Conservation (phyloP, 2,888 invertebrate genomes). For the Lithophane ornitopus region DNA sequence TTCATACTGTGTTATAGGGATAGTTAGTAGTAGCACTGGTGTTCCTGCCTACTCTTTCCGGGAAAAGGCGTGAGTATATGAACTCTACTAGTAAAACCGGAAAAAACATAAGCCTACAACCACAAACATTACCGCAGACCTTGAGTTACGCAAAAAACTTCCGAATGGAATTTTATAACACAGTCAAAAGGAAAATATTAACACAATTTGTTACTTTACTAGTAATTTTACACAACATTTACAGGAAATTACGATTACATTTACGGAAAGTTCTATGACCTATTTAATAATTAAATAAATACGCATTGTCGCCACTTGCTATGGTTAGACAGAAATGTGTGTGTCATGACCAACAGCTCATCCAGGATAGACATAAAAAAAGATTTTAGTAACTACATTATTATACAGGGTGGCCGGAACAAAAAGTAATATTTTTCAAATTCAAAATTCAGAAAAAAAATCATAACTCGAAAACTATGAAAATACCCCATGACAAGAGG, state of each 20-base stretch:
- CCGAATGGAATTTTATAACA: conserved; percentile 46
- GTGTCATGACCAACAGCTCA: conserved; percentile 7
- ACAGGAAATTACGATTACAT: conserved; percentile 32
- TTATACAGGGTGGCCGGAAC: too few species aligned
- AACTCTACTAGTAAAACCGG: not conserved
- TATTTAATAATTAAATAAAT: conserved; percentile 19
- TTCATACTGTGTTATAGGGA: too few species aligned
- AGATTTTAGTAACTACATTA: not conserved
- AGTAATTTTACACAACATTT: conserved; percentile 22
- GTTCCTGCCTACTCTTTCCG: not conserved
- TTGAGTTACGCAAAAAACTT: conserved; percentile 27
- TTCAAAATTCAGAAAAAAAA: too few species aligned
- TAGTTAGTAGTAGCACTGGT: not conserved
- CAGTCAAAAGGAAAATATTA: conserved; percentile 40
- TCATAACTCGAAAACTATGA: too few species aligned
- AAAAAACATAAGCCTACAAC: conserved; percentile 1
- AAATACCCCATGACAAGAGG: too few species aligned
- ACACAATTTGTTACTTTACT: conserved; percentile 10
- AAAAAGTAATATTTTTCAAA: too few species aligned
- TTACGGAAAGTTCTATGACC: conserved; percentile 42
- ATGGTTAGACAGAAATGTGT: not conserved
- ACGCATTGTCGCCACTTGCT: not conserved
- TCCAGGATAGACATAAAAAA: not conserved
- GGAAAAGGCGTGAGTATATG: conserved; percentile 20
- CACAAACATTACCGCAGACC: conserved; percentile 8